Evolutionary conservation across 2,888 invertebrate species (phyloP).

Genomic region (Euproctis similis): DNA sequence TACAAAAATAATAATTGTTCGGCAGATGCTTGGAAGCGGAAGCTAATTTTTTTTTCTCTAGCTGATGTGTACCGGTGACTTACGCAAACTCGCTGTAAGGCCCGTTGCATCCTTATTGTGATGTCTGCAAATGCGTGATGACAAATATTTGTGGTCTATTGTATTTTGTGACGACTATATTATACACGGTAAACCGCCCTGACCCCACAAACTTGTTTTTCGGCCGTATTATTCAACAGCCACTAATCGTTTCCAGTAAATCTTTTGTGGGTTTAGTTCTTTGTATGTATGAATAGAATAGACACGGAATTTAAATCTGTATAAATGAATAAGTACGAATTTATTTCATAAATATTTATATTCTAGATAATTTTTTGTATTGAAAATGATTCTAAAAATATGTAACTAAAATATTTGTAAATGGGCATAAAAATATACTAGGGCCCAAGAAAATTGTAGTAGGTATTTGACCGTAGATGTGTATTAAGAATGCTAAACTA

Average conservation of each 20-base stretch:
- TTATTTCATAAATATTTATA: too few species aligned
- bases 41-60: conserved; percentile 35
- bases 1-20: conserved; percentile 45
- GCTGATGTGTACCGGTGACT: conserved; percentile 27
- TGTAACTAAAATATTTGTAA: too few species aligned
- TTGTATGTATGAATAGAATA: too few species aligned
- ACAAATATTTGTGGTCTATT: conserved; percentile 63
- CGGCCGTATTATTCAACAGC: conserved; percentile 18
- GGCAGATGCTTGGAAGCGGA: conserved; percentile 53
- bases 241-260: conserved; percentile 12
- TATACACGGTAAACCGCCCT: conserved; percentile 31
- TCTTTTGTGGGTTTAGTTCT: conserved; percentile 2
- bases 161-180: conserved; percentile 53
- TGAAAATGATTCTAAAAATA: too few species aligned
- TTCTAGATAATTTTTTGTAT: too few species aligned
- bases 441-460: too few species aligned
- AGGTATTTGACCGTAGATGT: too few species aligned
- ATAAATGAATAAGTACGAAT: too few species aligned
- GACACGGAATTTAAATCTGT: too few species aligned
- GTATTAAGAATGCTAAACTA: too few species aligned
- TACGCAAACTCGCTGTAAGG: conserved; percentile 38
- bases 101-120: conserved; percentile 30
- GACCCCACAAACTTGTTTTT: conserved; percentile 16
- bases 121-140: conserved; percentile 66
- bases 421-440: too few species aligned